Conservation (phyloP, 2,797 vertebrate genomes). For the Poecilia picta region DNA sequence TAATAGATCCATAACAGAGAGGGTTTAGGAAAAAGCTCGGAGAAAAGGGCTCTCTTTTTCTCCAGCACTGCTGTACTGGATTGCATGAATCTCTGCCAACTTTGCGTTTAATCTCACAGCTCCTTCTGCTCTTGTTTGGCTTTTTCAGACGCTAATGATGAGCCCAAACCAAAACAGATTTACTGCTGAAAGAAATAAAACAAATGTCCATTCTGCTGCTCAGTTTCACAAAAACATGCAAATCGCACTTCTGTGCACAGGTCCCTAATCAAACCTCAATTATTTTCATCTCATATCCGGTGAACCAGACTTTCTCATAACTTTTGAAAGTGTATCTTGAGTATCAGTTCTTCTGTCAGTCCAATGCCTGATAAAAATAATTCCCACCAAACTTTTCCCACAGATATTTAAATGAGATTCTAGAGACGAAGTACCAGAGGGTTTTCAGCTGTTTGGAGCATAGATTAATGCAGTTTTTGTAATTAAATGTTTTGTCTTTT, state of each 20-base stretch:
- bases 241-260: not conserved
- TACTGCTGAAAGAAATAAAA: conserved; percentile 16
- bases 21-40: conserved; percentile 50
- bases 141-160: conserved; percentile 21
- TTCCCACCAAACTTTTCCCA: not conserved
- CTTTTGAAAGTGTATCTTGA: not conserved
- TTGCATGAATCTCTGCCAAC: conserved; percentile 60
- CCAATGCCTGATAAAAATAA: not conserved
- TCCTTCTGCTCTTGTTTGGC: conserved; percentile 25
- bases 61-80: conserved; percentile 44
- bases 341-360: not conserved
- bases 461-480: too few relatives aligned
- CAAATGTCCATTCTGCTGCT: conserved; percentile 1
- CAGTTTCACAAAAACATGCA: not conserved
- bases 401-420: not conserved
- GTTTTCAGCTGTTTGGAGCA: not conserved
- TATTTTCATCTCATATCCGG: not conserved
- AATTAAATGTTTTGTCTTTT: too few relatives aligned
- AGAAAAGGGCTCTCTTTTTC: conserved; percentile 45
- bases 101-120: conserved; percentile 52
- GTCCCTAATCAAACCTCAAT: not conserved
- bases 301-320: not conserved
- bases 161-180: conserved; percentile 22
- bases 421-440: not conserved
- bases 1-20: conserved; percentile 46